These are phyloP conservation scores for Sitta europaea DNA, from an alignment of 2,113 vertebrate genomes.

Conservation along the genomic window DNA sequence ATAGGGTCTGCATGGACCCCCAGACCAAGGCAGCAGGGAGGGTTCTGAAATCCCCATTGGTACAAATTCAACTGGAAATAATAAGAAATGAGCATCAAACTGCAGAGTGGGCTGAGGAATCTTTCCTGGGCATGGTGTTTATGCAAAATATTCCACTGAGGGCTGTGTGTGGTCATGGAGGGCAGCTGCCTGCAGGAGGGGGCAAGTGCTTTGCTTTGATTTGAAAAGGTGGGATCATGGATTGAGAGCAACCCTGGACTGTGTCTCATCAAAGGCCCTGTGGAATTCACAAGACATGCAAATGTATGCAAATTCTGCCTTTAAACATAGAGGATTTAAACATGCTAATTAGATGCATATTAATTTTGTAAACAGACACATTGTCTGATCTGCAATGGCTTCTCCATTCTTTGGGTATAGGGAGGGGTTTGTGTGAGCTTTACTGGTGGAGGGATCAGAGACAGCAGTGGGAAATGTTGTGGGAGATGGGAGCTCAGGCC, in stretches of 20 bases:
- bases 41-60: background rate
- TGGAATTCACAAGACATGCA: conserved; percentile 25
- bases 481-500: rapidly evolving
- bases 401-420: background rate
- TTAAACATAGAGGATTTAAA: conserved; percentile 49
- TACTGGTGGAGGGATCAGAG: background rate
- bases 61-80: background rate
- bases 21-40: background rate
- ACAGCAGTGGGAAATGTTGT: rapidly evolving
- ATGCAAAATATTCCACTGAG: background rate
- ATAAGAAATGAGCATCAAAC: background rate
- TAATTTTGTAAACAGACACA: conserved; percentile 44
- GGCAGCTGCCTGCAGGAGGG: background rate
- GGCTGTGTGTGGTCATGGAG: background rate
- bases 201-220: background rate
- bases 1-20: background rate
- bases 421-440: background rate
- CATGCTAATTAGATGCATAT: conserved; percentile 54
- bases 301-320: conserved; percentile 41
- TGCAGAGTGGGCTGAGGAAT: background rate
- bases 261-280: background rate
- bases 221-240: background rate
- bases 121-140: background rate
- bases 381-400: background rate
- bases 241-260: background rate